A percentile compares a stretch with the other conserved stretches of the same genome.
These are phyloP conservation scores for Stenopsyche tienmushanensis DNA, from an alignment of 1,140 invertebrate species.

Conservation along the genomic window DNA sequence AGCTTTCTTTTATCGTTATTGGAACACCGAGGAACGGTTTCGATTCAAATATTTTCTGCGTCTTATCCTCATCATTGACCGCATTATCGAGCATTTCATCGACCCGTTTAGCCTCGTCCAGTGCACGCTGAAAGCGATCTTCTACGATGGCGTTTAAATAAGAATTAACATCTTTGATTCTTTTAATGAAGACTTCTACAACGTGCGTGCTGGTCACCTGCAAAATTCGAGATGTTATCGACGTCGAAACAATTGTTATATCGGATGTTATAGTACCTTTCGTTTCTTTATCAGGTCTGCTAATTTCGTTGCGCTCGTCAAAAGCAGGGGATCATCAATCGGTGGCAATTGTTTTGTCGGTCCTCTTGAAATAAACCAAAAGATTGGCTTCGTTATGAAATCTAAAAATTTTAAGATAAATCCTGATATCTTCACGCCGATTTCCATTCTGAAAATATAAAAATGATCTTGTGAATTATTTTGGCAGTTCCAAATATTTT, in stretches of 20 bases:
- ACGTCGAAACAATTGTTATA: background rate
- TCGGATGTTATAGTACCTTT: no score
- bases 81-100: conserved; percentile 59
- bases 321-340: conserved; percentile 60
- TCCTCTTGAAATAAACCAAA: conserved; percentile 45
- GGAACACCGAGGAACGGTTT: conserved; percentile 78
- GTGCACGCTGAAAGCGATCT: conserved; percentile 65
- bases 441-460: conserved; percentile 48
- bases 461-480: no score
- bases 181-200: conserved; percentile 64
- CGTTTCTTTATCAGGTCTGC: conserved; percentile 60
- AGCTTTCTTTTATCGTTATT: conserved; percentile 74
- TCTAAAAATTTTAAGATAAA: conserved; percentile 49
- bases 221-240: conserved; percentile 10
- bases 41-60: conserved; percentile 49
- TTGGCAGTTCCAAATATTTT: no score
- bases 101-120: conserved; percentile 65
- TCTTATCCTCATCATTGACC: conserved; percentile 32
- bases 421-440: conserved; percentile 49
- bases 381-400: conserved; percentile 46
- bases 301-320: conserved; percentile 61
- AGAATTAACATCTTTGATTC: conserved; percentile 71
- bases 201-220: conserved; percentile 65
- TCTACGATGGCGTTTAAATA: conserved; percentile 74
- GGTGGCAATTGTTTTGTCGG: conserved; percentile 45